Base-by-base conservation (phyloP, 2,888 invertebrate species). In the Dasysyrphus albostriatus region DNA sequence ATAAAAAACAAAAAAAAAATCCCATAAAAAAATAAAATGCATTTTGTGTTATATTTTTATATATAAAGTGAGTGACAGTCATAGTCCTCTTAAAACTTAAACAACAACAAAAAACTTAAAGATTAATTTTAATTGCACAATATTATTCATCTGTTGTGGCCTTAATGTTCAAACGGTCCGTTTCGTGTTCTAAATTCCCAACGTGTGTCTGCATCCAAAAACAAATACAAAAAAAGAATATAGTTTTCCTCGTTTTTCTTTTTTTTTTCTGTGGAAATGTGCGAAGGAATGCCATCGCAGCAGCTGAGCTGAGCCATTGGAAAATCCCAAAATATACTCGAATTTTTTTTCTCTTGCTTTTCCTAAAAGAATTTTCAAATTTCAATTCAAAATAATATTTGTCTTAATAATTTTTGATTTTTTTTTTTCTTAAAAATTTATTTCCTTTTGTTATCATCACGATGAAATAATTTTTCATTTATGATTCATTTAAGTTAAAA, bases 241-340 rank as follows among this genome's bases (percentile, higher is more conserved):
- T 37, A 49, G 29, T 39, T 51, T 39, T 61, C 24, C 14, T 74
- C 7, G 37, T 51, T 37, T 51, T 74, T 61, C 14, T 49, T 72
- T 19, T 42, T 61, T 51, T 54, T 32, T 70, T 70, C 29, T 51
- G 63, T 72, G 47, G 70, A 65, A 34, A 59, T 42, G 59, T 58
- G 29, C 56, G 37, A 14, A 42, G 56, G 67, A 61, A 24, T 67
- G 49, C 42, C 51, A 24, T 39, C 19, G 69, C 29, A 39, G 34
- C 12, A 39, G 39, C n/a, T 44, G 47, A 58, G 29, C 59, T 75
- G 81, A 82, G 70, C 72, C 42, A 77, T 72, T 58, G 76, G 83
- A 79, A 78, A 69, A 69, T 83, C 73, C 78, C 59, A 61, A 83
- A 83, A 83, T 82, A 82, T 58, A 83, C 24, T n/a, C 12, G 12